A percentile compares a stretch with the other conserved stretches of the same genome.
Evolutionary conservation across 2,797 vertebrate species (phyloP).

Genomic region (Alfaro cultratus): DNA sequence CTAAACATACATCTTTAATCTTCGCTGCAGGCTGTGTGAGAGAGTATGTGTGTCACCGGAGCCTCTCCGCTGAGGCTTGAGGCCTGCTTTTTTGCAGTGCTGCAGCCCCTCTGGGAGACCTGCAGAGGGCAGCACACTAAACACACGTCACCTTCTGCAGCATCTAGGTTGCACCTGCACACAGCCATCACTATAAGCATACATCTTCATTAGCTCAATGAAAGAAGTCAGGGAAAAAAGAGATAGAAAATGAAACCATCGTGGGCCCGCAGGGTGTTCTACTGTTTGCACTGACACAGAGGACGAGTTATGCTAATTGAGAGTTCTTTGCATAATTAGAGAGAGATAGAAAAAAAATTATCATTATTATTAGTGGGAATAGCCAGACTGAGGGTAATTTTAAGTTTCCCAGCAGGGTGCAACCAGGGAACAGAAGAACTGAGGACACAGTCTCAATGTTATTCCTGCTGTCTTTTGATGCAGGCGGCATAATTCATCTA

Average conservation of each 20-base stretch:
- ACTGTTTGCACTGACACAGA: conserved; percentile 84
- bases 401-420: conserved; percentile 83
- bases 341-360: conserved; percentile 66
- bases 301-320: conserved; percentile 86
- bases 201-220: conserved; percentile 76
- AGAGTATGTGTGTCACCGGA: conserved; percentile 56
- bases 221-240: conserved; percentile 45
- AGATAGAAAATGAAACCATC: conserved; percentile 72
- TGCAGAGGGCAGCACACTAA: conserved; percentile 71
- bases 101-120: conserved; percentile 53
- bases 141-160: conserved; percentile 28
- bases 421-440: conserved; percentile 68
- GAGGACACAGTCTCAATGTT: conserved; percentile 80
- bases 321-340: conserved; percentile 86
- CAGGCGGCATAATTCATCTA: conserved; percentile 76
- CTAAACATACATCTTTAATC: conserved; percentile 82
- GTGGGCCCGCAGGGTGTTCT: conserved; percentile 76
- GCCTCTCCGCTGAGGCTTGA: conserved; percentile 44
- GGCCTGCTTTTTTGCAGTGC: conserved; percentile 31
- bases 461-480: conserved; percentile 78
- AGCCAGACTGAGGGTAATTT: conserved; percentile 83
- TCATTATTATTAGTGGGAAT: conserved; percentile 84
- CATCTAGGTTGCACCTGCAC: conserved; percentile 62
- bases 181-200: conserved; percentile 72
- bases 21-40: conserved; percentile 70